A percentile compares a stretch with the other conserved stretches of the same genome.
phyloP scores from a whole-genome alignment of 2,888 invertebrate genomes.

The Zygogramma bicolorata region DNA sequence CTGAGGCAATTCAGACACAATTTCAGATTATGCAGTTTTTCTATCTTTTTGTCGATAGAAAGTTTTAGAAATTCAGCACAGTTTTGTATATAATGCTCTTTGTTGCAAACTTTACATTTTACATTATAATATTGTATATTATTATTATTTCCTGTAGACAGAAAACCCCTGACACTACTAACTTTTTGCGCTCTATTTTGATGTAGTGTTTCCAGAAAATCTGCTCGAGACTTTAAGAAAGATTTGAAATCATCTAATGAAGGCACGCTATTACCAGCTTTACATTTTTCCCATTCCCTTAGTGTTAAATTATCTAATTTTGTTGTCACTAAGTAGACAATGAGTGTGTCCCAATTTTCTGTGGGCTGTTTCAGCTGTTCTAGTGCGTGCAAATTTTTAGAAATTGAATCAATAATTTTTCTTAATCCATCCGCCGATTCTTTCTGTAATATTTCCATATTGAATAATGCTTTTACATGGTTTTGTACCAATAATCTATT shows the following conservation, averaged over 20 bases:
- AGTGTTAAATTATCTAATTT: no score
- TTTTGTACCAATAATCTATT: constrained; percentile 13
- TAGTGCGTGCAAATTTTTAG: no score
- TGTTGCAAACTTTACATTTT: neutral
- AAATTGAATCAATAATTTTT: constrained; percentile 23
- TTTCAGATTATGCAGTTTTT: neutral
- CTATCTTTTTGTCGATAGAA: neutral
- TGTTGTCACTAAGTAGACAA: no score
- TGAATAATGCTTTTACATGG: constrained; percentile 24
- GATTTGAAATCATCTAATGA: neutral
- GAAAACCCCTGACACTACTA: no score
- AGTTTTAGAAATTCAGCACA: neutral
- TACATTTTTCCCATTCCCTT: no score
- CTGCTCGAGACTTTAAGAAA: neutral
- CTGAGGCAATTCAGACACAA: neutral
- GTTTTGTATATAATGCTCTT: neutral
- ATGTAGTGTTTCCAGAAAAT: neutral
- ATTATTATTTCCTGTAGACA: no score
- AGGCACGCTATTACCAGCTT: constrained; percentile 5
- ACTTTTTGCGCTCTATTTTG: neutral
- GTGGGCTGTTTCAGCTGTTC: no score
- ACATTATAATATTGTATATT: no score
- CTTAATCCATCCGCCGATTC: constrained; percentile 8
- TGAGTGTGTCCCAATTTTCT: no score
- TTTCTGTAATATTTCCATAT: constrained; percentile 12